These are phyloP conservation scores for Chrysodeixis includens DNA, from an alignment of 2,888 invertebrate species.

Conservation along the genomic window DNA sequence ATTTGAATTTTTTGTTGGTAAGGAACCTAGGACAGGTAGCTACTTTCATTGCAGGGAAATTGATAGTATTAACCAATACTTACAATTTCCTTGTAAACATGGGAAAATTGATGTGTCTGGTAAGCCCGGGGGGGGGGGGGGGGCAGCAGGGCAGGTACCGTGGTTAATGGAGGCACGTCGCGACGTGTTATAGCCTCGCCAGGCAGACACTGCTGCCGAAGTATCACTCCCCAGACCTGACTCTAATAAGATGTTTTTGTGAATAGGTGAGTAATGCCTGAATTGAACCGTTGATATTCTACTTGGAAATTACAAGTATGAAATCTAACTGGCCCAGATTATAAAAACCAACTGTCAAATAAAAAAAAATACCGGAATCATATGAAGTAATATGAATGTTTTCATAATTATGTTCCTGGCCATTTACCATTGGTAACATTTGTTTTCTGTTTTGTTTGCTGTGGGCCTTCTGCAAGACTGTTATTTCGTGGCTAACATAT, in stretches of 20 bases:
- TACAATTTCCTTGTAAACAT: too few species aligned
- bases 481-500: slow-evolving; percentile 12
- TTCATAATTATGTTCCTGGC: too few species aligned
- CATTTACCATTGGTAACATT: too few species aligned
- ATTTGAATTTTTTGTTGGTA: not conserved
- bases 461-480: slow-evolving; percentile 3
- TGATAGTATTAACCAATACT: too few species aligned
- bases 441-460: not conserved
- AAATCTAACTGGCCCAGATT: too few species aligned
- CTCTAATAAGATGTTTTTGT: too few species aligned
- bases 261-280: too few species aligned
- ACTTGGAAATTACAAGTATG: too few species aligned
- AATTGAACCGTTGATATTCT: too few species aligned
- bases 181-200: not conserved
- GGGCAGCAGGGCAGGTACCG: not conserved
- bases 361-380: too few species aligned
- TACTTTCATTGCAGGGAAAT: not conserved
- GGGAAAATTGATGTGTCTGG: not conserved
- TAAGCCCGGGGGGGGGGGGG: not conserved
- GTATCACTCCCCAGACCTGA: not conserved
- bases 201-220: not conserved
- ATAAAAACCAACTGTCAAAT: too few species aligned
- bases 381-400: too few species aligned
- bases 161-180: not conserved
- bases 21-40: not conserved